A percentile compares a stretch with the other conserved stretches of the same genome.
Conservation (phyloP, 2,888 invertebrate species). For the Hypomecis atomaria region DNA sequence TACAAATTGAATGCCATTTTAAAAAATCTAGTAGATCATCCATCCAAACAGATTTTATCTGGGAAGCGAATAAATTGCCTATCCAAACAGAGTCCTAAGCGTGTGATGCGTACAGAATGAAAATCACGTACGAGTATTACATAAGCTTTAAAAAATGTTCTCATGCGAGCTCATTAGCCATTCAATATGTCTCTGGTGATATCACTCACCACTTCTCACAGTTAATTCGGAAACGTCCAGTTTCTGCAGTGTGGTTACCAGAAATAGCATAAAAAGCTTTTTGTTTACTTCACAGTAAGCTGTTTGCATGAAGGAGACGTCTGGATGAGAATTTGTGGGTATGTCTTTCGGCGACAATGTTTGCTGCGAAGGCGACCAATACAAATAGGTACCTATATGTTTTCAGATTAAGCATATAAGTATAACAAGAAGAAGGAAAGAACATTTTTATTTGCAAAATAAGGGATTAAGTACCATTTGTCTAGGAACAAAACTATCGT, state of each 20-base stretch:
- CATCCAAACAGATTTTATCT: slow-evolving; percentile 5
- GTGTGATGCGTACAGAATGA: slow-evolving; percentile 23
- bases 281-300: too few species aligned
- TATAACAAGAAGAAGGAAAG: too few species aligned
- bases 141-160: slow-evolving; percentile 33
- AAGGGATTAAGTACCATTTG: too few species aligned
- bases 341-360: too few species aligned
- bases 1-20: background rate
- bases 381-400: too few species aligned
- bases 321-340: too few species aligned
- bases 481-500: too few species aligned
- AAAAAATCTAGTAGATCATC: background rate
- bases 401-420: too few species aligned
- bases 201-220: slow-evolving; percentile 29
- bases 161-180: slow-evolving; percentile 32
- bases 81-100: slow-evolving; percentile 7
- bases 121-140: slow-evolving; percentile 29
- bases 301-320: too few species aligned
- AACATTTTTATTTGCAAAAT: too few species aligned
- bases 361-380: too few species aligned
- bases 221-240: slow-evolving; percentile 26
- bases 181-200: slow-evolving; percentile 34
- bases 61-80: slow-evolving; percentile 7
- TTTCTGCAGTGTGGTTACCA: slow-evolving; percentile 1
- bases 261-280: too few species aligned